Evolutionary conservation across 2,888 invertebrate genomes (phyloP), one percentile per base, ranked within the genome.

Genomic region (Scaptomyza parva): DNA sequence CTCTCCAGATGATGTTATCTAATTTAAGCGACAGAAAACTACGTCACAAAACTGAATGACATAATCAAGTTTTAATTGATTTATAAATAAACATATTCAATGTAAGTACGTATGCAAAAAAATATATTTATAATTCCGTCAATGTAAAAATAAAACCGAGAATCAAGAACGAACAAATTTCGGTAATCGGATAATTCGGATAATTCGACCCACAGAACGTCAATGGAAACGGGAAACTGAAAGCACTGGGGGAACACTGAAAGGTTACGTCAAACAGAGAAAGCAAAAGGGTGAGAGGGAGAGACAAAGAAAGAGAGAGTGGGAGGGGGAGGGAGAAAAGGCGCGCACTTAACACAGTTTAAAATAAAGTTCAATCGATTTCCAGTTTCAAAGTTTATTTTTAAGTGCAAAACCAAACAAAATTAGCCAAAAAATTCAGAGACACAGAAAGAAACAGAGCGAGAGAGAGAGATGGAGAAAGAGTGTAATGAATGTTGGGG

Each of bases 141-240:
- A 2, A 26, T 18, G 26, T 26, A 48, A 22, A 61, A 65, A 61
- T 64, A 86, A 86, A 59, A 58, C 48, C 48, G 43, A 44, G 33
- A 62, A 52, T 45, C 52, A 37, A 44, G 35, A 53, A 70, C 12
- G 30, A 53, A 69, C 9, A 53, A 57, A n/a, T n/a, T 28, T 28
- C 28, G 47, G 28, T 37, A 17, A 53, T 53, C 47, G 18, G 37
- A 65, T 50, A 64, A 65, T 47, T 53, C 47, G 18, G 37, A 65
- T 50, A 64, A 65, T 47, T 48, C 77, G 80, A 79, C 66, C 73
- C 73, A 73, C 43, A 72, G 63, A 84, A 57, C 78, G 82, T 81
- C 87, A 79, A 47, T 53, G 48, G 51, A 41, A 33, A 35, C 35
- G 14, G 14, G 8, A 2, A 35, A 14, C 14, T 7, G 35, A 1